Percentiles rank a stretch among this genome's conserved stretches.
phyloP scores from a whole-genome alignment of 2,113 vertebrate genomes.

The Andinoacara biseriatus region DNA sequence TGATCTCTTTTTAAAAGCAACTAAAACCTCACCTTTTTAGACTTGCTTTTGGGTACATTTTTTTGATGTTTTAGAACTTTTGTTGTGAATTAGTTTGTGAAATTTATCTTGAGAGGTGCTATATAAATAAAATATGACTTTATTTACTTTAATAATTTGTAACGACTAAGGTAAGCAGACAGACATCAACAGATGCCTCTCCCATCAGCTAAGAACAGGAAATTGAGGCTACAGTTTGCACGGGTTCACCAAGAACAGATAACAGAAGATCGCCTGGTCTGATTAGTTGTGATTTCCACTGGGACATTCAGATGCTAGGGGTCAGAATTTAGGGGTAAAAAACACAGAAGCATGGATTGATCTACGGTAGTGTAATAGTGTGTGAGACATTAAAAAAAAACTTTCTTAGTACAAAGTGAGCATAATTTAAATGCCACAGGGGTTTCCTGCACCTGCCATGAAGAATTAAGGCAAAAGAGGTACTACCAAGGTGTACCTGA shows the following conservation, averaged over 20 bases:
- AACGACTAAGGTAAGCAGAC: neutral
- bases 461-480: neutral
- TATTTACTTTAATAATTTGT: neutral
- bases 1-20: neutral
- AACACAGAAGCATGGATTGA: neutral
- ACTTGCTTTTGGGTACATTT: no score
- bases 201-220: neutral
- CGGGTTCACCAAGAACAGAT: neutral
- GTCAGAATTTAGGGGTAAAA: neutral
- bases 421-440: neutral
- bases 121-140: neutral
- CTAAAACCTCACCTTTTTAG: neutral
- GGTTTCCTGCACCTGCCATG: neutral
- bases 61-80: neutral
- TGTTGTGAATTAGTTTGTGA: neutral
- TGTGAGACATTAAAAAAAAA: neutral
- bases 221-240: neutral
- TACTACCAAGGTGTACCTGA: neutral
- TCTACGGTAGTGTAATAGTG: neutral
- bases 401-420: neutral
- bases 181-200: neutral
- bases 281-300: neutral
- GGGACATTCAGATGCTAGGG: neutral
- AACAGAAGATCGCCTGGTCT: neutral
- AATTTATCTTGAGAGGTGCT: neutral